Conservation (phyloP, 2,888 invertebrate genomes). For the Petrolisthes cinctipes region DNA sequence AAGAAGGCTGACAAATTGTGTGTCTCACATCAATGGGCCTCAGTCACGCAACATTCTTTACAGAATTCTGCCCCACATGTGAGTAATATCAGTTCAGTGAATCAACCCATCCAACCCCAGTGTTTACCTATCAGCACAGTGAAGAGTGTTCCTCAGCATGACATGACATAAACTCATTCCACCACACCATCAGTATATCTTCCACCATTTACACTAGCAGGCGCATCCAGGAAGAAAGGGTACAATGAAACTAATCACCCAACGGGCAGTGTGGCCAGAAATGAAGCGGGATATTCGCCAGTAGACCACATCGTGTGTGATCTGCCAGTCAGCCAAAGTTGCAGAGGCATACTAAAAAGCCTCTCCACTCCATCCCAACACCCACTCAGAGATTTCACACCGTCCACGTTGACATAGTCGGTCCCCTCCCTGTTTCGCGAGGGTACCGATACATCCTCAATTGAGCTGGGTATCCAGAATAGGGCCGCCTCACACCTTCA, state of each 20-base stretch:
- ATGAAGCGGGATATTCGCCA: slow-evolving; percentile 3
- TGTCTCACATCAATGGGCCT: too few species aligned
- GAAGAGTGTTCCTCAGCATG: too few species aligned
- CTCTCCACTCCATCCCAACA: neutral
- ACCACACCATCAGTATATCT: too few species aligned
- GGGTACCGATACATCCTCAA: slow-evolving; percentile 66
- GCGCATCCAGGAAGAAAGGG: slow-evolving; percentile 2
- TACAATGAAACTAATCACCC: neutral
- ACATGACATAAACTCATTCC: too few species aligned
- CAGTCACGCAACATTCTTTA: too few species aligned
- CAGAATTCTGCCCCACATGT: too few species aligned
- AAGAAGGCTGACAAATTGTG: too few species aligned
- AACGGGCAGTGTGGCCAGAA: neutral
- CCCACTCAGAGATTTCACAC: slow-evolving; percentile 7
- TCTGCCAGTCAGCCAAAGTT: neutral
- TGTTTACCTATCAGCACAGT: too few species aligned
- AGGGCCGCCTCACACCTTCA: too few species aligned
- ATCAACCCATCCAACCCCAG: too few species aligned
- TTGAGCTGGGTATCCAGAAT: slow-evolving; percentile 67
- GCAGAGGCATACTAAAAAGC: neutral
- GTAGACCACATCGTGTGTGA: neutral
- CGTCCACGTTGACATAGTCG: slow-evolving; percentile 29
- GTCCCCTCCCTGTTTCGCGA: slow-evolving; percentile 7
- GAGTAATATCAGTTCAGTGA: too few species aligned
- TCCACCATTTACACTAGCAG: too few species aligned